Evolutionary conservation across 1,140 invertebrate genomes (phyloP).

Genomic region (Ladona fulva): DNA sequence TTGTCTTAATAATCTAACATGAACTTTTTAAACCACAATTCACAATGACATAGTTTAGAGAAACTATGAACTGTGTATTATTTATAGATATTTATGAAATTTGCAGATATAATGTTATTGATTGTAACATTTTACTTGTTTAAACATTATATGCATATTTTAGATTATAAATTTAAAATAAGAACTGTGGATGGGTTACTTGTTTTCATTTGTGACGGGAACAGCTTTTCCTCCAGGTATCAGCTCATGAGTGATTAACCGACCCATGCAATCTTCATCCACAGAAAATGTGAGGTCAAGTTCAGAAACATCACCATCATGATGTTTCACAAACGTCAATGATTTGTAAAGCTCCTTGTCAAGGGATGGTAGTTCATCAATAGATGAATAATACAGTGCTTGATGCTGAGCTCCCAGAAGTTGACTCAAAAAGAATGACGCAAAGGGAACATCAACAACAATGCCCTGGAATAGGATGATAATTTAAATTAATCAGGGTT

Average conservation of each 20-base stretch:
- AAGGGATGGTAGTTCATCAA: conserved; percentile 94
- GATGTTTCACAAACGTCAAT: conserved; percentile 94
- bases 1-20: background rate
- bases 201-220: conserved; percentile 94
- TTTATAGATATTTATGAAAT: too few species aligned
- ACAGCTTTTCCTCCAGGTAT: conserved; percentile 88
- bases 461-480: conserved; percentile 61
- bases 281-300: conserved; percentile 94
- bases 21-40: too few species aligned
- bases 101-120: too few species aligned
- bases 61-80: too few species aligned
- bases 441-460: conserved; percentile 96
- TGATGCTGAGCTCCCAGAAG: conserved; percentile 89
- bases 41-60: too few species aligned
- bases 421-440: conserved; percentile 96
- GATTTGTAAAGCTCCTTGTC: conserved; percentile 94
- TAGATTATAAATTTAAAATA: too few species aligned
- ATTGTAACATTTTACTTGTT: too few species aligned
- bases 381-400: conserved; percentile 77
- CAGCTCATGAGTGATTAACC: conserved; percentile 81
- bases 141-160: too few species aligned
- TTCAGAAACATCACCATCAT: conserved; percentile 83
- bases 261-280: conserved; percentile 91
- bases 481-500: background rate
- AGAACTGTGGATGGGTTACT: too few species aligned